Evolutionary conservation across 2,888 invertebrate genomes (phyloP).

Genomic region (Lottia scabra): DNA sequence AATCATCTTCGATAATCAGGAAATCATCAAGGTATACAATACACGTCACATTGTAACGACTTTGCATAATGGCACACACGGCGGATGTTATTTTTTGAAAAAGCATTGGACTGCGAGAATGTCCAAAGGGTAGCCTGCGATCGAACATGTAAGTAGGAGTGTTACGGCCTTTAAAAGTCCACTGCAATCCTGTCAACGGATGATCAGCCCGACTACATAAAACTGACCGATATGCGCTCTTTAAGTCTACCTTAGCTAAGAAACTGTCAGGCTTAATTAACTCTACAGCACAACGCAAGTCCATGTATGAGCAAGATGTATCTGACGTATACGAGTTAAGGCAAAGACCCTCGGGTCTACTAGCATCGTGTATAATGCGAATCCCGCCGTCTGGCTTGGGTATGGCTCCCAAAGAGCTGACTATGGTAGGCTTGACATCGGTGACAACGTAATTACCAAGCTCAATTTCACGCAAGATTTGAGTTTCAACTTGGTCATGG

Average conservation of each 20-base stretch:
- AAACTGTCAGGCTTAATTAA: too few species aligned
- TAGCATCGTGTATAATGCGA: too few species aligned
- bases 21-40: slow-evolving; percentile 5
- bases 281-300: too few species aligned
- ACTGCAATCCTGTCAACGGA: slow-evolving; percentile 2
- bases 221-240: slow-evolving; percentile 1
- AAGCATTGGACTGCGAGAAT: not conserved
- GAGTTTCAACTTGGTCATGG: too few species aligned
- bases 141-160: not conserved
- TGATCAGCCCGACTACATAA: not conserved
- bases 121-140: not conserved
- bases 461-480: too few species aligned
- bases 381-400: too few species aligned
- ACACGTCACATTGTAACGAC: not conserved
- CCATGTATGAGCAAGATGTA: too few species aligned
- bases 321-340: too few species aligned
- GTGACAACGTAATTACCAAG: too few species aligned
- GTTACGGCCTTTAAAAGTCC: not conserved
- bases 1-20: not conserved
- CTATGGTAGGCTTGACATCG: too few species aligned
- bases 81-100: not conserved
- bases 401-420: too few species aligned
- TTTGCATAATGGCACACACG: not conserved
- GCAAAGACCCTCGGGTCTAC: too few species aligned
- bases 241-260: not conserved